Conservation (phyloP, 1,140 invertebrate species). For the Hypsibius dujardini region DNA sequence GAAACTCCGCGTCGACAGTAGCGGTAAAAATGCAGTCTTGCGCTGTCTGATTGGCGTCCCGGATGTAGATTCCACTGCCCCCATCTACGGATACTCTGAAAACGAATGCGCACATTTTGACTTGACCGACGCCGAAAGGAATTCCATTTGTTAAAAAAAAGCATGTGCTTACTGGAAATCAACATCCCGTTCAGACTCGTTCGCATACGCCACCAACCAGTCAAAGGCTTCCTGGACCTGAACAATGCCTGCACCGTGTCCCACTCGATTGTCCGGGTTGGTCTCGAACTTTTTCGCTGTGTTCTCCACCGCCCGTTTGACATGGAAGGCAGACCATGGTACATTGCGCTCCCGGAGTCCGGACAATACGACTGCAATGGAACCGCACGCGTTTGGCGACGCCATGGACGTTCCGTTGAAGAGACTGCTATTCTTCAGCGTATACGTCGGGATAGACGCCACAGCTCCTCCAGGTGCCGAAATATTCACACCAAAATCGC, state of each 20-base stretch:
- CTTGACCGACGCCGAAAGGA: no score
- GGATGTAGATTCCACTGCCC: not conserved
- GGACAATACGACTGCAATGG: conserved; percentile 59
- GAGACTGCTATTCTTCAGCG: conserved; percentile 62
- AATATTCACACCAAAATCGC: conserved; percentile 64
- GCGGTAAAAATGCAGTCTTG: not conserved
- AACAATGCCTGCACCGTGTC: conserved; percentile 76
- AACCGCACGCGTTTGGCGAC: conserved; percentile 78
- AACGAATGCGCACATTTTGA: no score
- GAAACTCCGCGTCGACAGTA: not conserved
- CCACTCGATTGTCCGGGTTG: conserved; percentile 53
- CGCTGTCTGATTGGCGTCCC: not conserved
- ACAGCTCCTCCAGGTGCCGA: conserved; percentile 92
- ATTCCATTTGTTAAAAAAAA: not conserved
- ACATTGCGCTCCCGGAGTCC: conserved; percentile 50
- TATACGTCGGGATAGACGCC: conserved; percentile 79
- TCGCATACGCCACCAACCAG: conserved; percentile 42
- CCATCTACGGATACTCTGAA: no score
- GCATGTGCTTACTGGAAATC: not conserved
- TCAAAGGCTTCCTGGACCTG: conserved; percentile 78
- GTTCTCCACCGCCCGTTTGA: conserved; percentile 72
- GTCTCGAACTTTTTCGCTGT: conserved; percentile 54
- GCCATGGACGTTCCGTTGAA: conserved; percentile 94
- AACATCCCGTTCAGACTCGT: conserved; percentile 47
- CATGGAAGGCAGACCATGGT: conserved; percentile 65